phyloP scores from a whole-genome alignment of 2,888 invertebrate species.

The Pterostichus madidus region DNA sequence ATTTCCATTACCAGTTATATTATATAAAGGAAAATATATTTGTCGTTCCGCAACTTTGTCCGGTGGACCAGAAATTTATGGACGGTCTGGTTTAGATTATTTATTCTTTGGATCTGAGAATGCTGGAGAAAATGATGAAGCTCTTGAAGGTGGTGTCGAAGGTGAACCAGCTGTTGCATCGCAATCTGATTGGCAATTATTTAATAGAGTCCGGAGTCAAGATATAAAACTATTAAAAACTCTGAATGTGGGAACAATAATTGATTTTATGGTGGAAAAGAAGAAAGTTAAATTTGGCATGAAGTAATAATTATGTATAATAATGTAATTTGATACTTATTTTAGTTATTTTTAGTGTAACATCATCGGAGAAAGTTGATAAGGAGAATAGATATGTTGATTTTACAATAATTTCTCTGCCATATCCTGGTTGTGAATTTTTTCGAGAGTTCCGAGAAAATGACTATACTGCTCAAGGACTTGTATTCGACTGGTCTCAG shows the following conservation, averaged over 20 bases:
- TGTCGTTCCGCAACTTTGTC: slow-evolving; percentile 88
- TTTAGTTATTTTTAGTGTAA: slow-evolving; percentile 79
- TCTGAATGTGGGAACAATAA: slow-evolving; percentile 85
- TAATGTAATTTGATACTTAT: slow-evolving; percentile 2
- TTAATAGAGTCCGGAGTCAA: slow-evolving; percentile 82
- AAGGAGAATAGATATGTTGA: slow-evolving; percentile 86
- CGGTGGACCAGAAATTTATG: slow-evolving; percentile 86
- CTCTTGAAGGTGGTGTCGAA: slow-evolving; percentile 66
- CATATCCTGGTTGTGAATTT: slow-evolving; percentile 92
- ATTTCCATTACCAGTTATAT: slow-evolving; percentile 88
- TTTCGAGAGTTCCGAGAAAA: slow-evolving; percentile 87
- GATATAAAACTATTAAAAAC: slow-evolving; percentile 86
- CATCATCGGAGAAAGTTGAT: slow-evolving; percentile 91
- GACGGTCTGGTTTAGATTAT: slow-evolving; percentile 82
- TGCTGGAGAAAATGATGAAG: slow-evolving; percentile 71
- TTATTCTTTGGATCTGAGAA: slow-evolving; percentile 77
- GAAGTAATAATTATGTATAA: slow-evolving; percentile 76
- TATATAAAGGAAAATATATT: slow-evolving; percentile 86
- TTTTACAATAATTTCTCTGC: slow-evolving; percentile 86
- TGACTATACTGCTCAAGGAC: slow-evolving; percentile 83
- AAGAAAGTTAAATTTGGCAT: slow-evolving; percentile 90
- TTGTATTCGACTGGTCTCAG: slow-evolving; percentile 87
- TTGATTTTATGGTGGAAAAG: slow-evolving; percentile 92
- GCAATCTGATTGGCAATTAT: slow-evolving; percentile 79
- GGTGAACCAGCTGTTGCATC: slow-evolving; percentile 68